Conservation (phyloP, 2,797 vertebrate species). For the Kryptolebias ocellatus region DNA sequence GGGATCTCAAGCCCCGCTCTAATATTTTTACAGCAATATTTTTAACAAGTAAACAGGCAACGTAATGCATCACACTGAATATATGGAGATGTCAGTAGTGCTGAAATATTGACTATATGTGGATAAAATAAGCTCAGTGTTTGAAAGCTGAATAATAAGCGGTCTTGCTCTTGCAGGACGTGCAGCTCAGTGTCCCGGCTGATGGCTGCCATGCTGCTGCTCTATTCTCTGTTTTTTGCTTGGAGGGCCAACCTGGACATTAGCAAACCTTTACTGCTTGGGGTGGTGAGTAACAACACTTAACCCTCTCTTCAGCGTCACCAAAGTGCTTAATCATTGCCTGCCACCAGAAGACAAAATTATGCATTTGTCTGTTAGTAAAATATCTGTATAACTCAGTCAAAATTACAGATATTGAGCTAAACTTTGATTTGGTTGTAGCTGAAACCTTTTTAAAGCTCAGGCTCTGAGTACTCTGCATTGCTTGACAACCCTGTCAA, state of each 20-base stretch:
- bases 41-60: slow-evolving; percentile 21
- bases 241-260: slow-evolving; percentile 98
- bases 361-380: too few species aligned
- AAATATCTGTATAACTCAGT: too few species aligned
- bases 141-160: neutral
- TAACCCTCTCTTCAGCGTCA: neutral
- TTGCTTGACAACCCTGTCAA: too few species aligned
- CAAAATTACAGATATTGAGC: too few species aligned
- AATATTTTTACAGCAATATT: slow-evolving; percentile 37
- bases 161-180: slow-evolving; percentile 70
- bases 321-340: too few species aligned
- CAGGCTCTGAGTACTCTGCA: too few species aligned
- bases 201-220: slow-evolving; percentile 85
- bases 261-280: slow-evolving; percentile 90
- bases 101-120: neutral
- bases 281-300: slow-evolving; percentile 79
- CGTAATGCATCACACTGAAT: slow-evolving; percentile 9
- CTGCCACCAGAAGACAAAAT: too few species aligned
- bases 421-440: too few species aligned
- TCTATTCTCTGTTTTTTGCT: slow-evolving; percentile 95
- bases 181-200: slow-evolving; percentile 84
- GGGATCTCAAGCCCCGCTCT: slow-evolving; percentile 50
- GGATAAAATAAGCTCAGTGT: neutral
- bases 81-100: neutral
- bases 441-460: too few species aligned